Conservation (phyloP, 2,113 vertebrate species). For the Rhipidura dahli region DNA sequence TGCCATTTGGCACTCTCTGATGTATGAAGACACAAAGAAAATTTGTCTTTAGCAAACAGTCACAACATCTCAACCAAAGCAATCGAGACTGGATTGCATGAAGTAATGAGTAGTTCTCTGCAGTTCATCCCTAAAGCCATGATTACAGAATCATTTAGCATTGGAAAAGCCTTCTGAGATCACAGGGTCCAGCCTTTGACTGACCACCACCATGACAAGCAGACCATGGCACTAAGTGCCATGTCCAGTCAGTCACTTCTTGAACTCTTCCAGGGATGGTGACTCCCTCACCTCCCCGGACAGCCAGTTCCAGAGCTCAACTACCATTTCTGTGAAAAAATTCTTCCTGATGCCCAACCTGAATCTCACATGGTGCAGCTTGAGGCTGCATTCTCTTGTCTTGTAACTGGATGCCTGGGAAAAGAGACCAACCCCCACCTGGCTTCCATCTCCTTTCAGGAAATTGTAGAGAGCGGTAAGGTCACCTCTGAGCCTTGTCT, state of each 20-base stretch:
- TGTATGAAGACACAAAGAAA: neutral
- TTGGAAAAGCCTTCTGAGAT: neutral
- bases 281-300: neutral
- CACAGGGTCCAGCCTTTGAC: neutral
- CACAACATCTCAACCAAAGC: neutral
- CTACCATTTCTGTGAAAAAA: neutral
- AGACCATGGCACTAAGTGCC: neutral
- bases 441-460: neutral
- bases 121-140: neutral
- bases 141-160: neutral
- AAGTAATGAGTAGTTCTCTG: neutral
- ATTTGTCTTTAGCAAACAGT: neutral
- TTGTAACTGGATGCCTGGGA: neutral
- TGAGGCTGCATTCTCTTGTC: neutral
- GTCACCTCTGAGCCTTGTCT: neutral
- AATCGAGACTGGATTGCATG: neutral
- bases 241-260: neutral
- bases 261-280: neutral
- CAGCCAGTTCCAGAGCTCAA: neutral
- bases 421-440: neutral
- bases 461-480: rapidly evolving
- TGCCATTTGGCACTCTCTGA: neutral
- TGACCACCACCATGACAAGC: neutral
- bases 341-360: neutral
- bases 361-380: neutral